phyloP scores from a whole-genome alignment of 2,113 vertebrate species.

The Megaceryle torquata region DNA sequence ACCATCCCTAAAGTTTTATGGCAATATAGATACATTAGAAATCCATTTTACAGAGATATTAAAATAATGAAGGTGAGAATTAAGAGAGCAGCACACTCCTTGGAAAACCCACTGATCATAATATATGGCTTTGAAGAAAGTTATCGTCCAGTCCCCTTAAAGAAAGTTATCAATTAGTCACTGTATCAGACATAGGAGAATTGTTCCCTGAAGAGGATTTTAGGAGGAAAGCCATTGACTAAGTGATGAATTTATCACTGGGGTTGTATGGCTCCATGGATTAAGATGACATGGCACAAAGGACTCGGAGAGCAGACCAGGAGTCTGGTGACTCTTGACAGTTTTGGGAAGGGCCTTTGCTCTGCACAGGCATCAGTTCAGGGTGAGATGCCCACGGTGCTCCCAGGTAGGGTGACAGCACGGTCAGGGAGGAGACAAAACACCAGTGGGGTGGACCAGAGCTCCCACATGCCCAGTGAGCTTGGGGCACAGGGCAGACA shows the following conservation, averaged over 20 bases:
- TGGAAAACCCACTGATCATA: slow-evolving; percentile 38
- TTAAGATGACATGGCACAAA: not conserved
- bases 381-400: not conserved
- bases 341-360: not conserved
- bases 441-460: not conserved
- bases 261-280: not conserved
- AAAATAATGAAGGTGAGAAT: slow-evolving; percentile 66
- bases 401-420: not conserved
- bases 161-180: slow-evolving; percentile 65
- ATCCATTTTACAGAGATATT: slow-evolving; percentile 59
- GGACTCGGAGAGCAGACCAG: not conserved
- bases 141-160: slow-evolving; percentile 41
- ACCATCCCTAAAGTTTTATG: slow-evolving; percentile 46
- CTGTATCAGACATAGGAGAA: slow-evolving; percentile 12
- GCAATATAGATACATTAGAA: slow-evolving; percentile 52
- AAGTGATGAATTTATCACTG: slow-evolving; percentile 26
- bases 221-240: not conserved
- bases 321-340: not conserved
- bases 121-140: slow-evolving; percentile 54
- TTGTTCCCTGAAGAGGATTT: slow-evolving; percentile 59
- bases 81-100: slow-evolving; percentile 9
- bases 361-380: rapidly evolving
- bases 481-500: not conserved
- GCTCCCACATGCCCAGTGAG: not conserved
- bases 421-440: rapidly evolving